Evolutionary conservation across 2,888 invertebrate genomes (phyloP), one percentile per base, ranked within the genome.

Genomic region (Amphipyra berbera): DNA sequence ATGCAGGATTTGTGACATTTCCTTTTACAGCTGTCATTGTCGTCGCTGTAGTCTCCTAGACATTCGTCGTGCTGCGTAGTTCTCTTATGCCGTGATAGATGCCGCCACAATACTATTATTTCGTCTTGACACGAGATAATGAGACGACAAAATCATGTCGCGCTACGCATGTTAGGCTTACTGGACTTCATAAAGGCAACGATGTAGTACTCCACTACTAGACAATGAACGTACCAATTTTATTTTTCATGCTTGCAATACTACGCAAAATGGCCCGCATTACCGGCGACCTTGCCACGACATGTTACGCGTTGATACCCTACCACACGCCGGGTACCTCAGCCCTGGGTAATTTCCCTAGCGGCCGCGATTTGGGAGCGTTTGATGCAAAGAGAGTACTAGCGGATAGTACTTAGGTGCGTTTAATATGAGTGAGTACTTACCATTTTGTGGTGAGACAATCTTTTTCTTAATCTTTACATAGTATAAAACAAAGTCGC

Each of bases 311-410:
- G 54, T 49, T 65, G 80, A 67, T 68, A 64, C 64, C 53, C 53
- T 41, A 40, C 60, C 61, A 49, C 57, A 50, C 41, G 61, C 68
- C 50, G 56, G 54, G 53, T 65, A 66, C 76, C 81, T 55, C 68
- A 52, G 46, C 66, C 69, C 61, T n/a, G 56, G 61, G 76, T 80
- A 80, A 79, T 79, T 79, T 79, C 79, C 79, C 79, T 45, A 71
- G 81, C 56, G 79, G 48, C 81, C 64, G 67, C 63, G 78, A 68
- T 71, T 76, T 69, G 21, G 13, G 46, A 48, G 38, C 67, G 52
- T 79, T 80, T 59, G 48, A 33, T 33, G 4, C 0, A 6, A 4
- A 14, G 14, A 12, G 9, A 59, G 47, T 49, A 57, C 60, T 70
- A 6, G 42, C 21, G 13, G 45, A 44, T 2, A 45, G 61, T 59